phyloP scores from a whole-genome alignment of 2,113 vertebrate species.

The Piprites chloris region DNA sequence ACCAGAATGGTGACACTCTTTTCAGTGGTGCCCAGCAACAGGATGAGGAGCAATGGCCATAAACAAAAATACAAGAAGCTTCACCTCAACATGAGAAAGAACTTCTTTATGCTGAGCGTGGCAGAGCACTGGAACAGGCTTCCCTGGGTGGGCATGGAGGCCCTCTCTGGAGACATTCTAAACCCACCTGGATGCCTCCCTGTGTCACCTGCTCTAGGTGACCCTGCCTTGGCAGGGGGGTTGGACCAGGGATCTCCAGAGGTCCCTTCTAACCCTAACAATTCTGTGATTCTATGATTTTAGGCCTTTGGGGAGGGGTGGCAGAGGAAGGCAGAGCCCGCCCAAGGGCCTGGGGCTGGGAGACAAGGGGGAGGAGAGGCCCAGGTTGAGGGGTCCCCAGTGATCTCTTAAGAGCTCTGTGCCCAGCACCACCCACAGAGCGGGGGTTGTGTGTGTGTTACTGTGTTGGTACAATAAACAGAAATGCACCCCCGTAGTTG shows the following conservation, averaged over 20 bases:
- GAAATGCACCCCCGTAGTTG: rapidly evolving
- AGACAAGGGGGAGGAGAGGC: neutral
- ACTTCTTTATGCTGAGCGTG: neutral
- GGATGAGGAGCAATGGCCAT: neutral
- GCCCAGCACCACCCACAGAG: neutral
- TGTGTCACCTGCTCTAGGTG: neutral
- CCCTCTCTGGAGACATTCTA: neutral
- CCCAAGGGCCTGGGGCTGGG: too few species aligned
- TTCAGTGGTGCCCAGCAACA: neutral
- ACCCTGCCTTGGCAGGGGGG: neutral
- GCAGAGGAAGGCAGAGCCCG: neutral
- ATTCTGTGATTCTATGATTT: neutral
- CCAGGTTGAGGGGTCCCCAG: rapidly evolving
- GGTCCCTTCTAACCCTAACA: neutral
- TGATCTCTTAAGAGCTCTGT: neutral
- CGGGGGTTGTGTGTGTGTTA: neutral
- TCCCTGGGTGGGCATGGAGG: rapidly evolving
- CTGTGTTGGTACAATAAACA: too few species aligned
- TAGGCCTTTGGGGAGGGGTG: neutral
- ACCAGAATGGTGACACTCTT: neutral
- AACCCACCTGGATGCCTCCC: neutral
- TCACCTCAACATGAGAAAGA: neutral
- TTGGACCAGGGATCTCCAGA: neutral
- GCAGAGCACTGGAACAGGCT: neutral
- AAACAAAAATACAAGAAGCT: neutral